Base-by-base conservation (phyloP, 2,113 vertebrate genomes). In the Sorex araneus region DNA sequence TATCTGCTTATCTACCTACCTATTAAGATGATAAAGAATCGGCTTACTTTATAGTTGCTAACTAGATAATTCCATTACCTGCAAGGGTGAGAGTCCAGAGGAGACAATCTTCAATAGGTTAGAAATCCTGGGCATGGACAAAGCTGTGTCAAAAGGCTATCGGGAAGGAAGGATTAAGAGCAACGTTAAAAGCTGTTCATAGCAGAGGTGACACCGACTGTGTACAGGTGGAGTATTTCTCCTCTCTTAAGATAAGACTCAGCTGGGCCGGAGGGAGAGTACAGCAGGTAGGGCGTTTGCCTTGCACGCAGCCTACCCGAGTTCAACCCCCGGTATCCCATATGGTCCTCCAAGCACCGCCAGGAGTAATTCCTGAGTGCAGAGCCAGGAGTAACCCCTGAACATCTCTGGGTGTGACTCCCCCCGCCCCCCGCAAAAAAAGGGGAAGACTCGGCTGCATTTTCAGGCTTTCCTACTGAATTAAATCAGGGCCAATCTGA, bases 401-500 rank as follows among this genome's bases (percentile, higher is more conserved):
- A 40, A 7, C 40, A 40, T 40, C 40, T 40, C 40, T 40, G 40
- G 3, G 40, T 40, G 40, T 40, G 40, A 3, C 40, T 7, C 40
- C 40, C 40, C 40, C 40, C 40, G n/a, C n/a, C n/a, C n/a, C n/a
- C n/a, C n/a, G n/a, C 40, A 40, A 40, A 40, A 40, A 40, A 40
- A 40, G 7, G 7, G 7, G 40, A 87, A 57, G 28, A 8, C 71
- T 83, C 74, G 69, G 43, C 30, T 69, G 28, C 86, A 47, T 19
- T 87, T 90, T 16, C 13, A 47, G 27, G 16, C 60, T 54, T 86
- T 90, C 10, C 34, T 71, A 82, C 63, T 74, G n/a, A 87, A 23
- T 60, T 82, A 81, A 47, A 25, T 83, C 83, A 87, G 45, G 30
- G 1, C 15, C 47, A 64, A 57, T 2, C 25, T 78, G 25, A 57